Evolutionary conservation across 2,888 invertebrate species (phyloP).

Genomic region (Barypeithes pellucidus): DNA sequence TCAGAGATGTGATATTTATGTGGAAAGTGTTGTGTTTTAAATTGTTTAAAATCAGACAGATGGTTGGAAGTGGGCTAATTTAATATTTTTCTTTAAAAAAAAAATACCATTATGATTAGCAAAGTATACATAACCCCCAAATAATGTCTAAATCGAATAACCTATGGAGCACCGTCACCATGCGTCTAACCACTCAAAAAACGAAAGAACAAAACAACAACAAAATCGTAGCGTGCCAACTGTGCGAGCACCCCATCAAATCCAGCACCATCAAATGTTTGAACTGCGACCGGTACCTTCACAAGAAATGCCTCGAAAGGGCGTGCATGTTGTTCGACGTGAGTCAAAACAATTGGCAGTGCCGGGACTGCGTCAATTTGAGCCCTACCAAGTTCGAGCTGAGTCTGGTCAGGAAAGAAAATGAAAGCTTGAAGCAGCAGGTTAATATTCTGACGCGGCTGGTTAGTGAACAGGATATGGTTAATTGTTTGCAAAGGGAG

Average conservation of each 20-base stretch:
- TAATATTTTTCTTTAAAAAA: no score
- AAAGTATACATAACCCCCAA: not conserved
- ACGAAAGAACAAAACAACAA: constrained; percentile 14
- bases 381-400: constrained; percentile 51
- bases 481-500: constrained; percentile 57
- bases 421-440: constrained; percentile 58
- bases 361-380: constrained; percentile 55
- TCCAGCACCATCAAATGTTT: constrained; percentile 58
- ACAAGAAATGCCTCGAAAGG: constrained; percentile 58
- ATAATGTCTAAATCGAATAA: constrained; percentile 35
- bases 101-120: no score
- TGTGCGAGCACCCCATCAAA: constrained; percentile 55
- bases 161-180: constrained; percentile 38
- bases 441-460: constrained; percentile 56
- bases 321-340: constrained; percentile 57
- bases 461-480: constrained; percentile 58
- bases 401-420: constrained; percentile 55
- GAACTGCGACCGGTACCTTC: constrained; percentile 57
- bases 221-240: constrained; percentile 47
- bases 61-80: no score
- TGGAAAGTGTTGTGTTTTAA: no score
- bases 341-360: constrained; percentile 56
- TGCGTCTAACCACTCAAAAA: constrained; percentile 29
- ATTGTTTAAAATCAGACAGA: no score
- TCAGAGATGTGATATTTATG: no score